A percentile compares a stretch with the other conserved stretches of the same genome.
These are phyloP conservation scores for Romanogobio albipinnatus DNA, from an alignment of 2,113 vertebrate genomes.

Conservation along the genomic window DNA sequence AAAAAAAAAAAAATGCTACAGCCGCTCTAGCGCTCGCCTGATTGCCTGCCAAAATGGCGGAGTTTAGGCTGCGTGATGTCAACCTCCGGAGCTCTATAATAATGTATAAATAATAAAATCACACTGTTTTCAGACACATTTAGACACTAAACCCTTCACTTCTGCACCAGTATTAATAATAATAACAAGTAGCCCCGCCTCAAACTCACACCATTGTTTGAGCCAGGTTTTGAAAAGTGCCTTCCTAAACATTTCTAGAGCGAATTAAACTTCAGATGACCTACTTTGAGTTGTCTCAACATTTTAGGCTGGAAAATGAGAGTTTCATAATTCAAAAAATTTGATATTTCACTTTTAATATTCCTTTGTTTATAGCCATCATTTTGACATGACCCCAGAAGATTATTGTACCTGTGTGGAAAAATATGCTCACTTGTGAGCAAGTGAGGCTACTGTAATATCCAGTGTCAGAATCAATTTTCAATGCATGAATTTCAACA, in stretches of 20 bases:
- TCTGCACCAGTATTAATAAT: too few species aligned
- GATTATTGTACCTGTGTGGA: not conserved
- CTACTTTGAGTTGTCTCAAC: not conserved
- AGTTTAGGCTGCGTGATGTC: too few species aligned
- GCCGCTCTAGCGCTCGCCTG: too few species aligned
- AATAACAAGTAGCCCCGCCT: not conserved
- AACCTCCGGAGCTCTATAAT: too few species aligned
- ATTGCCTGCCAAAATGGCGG: too few species aligned
- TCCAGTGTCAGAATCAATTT: constrained; percentile 15
- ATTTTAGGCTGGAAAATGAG: not conserved
- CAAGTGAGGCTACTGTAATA: constrained; percentile 16
- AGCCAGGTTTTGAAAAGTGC: not conserved
- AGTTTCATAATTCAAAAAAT: not conserved
- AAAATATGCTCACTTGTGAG: not conserved
- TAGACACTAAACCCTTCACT: too few species aligned
- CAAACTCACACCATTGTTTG: not conserved
- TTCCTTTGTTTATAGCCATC: not conserved
- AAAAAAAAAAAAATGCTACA: too few species aligned
- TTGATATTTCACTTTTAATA: not conserved
- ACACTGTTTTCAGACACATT: too few species aligned
- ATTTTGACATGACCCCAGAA: not conserved
- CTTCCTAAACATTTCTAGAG: not conserved
- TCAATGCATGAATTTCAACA: not conserved
- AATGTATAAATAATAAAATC: too few species aligned
- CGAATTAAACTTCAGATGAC: not conserved